Percentiles rank a stretch among this genome's conserved stretches.
Evolutionary conservation across 1,140 invertebrate genomes (phyloP).

Genomic region (Sycophaga agraensis): DNA sequence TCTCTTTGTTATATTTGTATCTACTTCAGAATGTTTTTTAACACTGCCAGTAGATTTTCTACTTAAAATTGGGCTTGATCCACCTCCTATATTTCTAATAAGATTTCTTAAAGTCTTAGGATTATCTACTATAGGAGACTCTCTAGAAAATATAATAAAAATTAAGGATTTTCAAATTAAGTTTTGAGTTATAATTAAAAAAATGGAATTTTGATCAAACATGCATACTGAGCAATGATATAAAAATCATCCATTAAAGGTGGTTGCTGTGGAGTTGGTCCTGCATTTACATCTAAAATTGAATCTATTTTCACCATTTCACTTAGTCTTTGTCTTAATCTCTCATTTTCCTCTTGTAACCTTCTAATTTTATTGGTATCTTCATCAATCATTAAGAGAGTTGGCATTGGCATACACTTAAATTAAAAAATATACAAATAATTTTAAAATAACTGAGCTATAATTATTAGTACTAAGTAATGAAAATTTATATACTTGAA

Average conservation of each 20-base stretch:
- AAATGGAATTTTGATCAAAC: slow-evolving; percentile 16
- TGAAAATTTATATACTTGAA: slow-evolving; percentile 63
- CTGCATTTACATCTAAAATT: slow-evolving; percentile 61
- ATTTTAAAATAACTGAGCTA: no score
- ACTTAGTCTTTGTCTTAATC: slow-evolving; percentile 60
- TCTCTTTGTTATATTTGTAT: slow-evolving; percentile 46
- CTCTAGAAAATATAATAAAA: slow-evolving; percentile 43
- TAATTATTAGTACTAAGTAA: no score
- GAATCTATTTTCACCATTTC: slow-evolving; percentile 57
- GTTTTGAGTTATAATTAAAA: no score
- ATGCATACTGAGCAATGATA: slow-evolving; percentile 79
- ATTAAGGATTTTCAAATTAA: not conserved
- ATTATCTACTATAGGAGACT: slow-evolving; percentile 58
- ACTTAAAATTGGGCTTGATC: slow-evolving; percentile 76
- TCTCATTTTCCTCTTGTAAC: slow-evolving; percentile 82
- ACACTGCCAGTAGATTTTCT: slow-evolving; percentile 61
- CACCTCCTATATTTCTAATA: slow-evolving; percentile 76
- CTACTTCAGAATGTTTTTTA: slow-evolving; percentile 48
- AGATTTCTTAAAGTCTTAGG: slow-evolving; percentile 73
- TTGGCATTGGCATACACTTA: slow-evolving; percentile 79
- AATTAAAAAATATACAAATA: slow-evolving; percentile 30
- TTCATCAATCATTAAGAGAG: slow-evolving; percentile 81
- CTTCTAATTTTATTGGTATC: slow-evolving; percentile 77
- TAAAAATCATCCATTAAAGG: slow-evolving; percentile 91
- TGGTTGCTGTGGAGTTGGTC: slow-evolving; percentile 66